A percentile compares a stretch with the other conserved stretches of the same genome.
These are phyloP conservation scores for Prunella fulvescens DNA, from an alignment of 2,113 vertebrate species.

Conservation along the genomic window DNA sequence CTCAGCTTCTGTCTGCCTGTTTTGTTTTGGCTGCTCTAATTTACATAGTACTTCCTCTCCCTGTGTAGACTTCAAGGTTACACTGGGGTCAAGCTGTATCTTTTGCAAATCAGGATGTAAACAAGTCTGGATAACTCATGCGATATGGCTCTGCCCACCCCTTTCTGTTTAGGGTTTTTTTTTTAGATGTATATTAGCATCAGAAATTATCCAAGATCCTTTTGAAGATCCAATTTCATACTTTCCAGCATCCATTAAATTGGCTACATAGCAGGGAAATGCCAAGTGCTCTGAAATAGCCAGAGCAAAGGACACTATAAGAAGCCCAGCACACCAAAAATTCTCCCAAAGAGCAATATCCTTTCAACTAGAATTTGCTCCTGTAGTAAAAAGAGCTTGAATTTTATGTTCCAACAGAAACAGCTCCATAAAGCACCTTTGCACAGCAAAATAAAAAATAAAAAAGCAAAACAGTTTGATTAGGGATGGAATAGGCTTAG, in stretches of 20 bases:
- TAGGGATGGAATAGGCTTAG: conserved; percentile 23
- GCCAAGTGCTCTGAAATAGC: conserved; percentile 27
- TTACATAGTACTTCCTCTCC: conserved; percentile 59
- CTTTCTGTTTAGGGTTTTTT: neutral
- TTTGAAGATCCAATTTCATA: conserved; percentile 25
- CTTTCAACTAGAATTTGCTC: neutral
- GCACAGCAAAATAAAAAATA: neutral
- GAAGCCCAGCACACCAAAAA: neutral
- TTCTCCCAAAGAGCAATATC: neutral
- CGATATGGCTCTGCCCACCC: neutral
- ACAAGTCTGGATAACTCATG: conserved; percentile 41
- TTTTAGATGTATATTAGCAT: conserved; percentile 30
- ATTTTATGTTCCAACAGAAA: neutral
- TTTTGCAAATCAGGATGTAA: conserved; percentile 59
- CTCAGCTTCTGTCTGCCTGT: neutral
- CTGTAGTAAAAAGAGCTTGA: neutral
- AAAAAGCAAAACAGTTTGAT: neutral
- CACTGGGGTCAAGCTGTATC: conserved; percentile 21
- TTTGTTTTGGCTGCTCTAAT: conserved; percentile 42
- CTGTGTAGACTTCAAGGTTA: conserved; percentile 37
- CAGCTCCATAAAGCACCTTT: neutral
- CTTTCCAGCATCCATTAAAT: conserved; percentile 3
- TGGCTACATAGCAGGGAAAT: conserved; percentile 2
- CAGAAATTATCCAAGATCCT: neutral
- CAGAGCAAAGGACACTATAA: neutral